A percentile compares a stretch with the other conserved stretches of the same genome.
These are phyloP conservation scores for Leptopilina myrica DNA, from an alignment of 2,888 invertebrate genomes.

Conservation along the genomic window DNA sequence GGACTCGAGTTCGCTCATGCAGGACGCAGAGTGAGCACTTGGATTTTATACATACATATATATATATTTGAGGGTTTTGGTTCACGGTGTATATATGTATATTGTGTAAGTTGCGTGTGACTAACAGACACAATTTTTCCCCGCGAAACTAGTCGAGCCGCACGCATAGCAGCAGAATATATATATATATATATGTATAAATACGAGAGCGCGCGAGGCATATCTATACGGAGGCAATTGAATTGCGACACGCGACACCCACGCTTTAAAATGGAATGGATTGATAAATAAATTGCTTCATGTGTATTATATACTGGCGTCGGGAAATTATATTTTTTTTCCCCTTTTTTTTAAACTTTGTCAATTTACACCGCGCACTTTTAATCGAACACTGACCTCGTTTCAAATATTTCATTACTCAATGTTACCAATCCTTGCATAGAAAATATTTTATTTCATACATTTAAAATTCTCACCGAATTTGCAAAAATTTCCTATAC, in stretches of 20 bases:
- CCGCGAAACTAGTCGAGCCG: constrained; percentile 69
- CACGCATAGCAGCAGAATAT: constrained; percentile 39
- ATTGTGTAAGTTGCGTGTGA: constrained; percentile 70
- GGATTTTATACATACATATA: not conserved
- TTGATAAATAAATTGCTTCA: constrained; percentile 25
- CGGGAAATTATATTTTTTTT: constrained; percentile 3
- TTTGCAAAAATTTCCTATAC: no score
- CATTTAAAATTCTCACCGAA: no score
- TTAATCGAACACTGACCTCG: constrained; percentile 31
- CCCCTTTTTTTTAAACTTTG: not conserved
- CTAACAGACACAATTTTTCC: constrained; percentile 74
- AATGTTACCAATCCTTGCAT: no score
- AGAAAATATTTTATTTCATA: no score
- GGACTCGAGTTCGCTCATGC: constrained; percentile 72
- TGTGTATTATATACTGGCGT: constrained; percentile 11
- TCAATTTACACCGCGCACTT: constrained; percentile 16
- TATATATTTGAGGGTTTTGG: constrained; percentile 31
- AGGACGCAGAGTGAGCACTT: constrained; percentile 61
- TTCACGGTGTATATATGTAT: constrained; percentile 58
- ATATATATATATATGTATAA: not conserved
- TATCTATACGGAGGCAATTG: constrained; percentile 37
- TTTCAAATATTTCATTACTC: not conserved
- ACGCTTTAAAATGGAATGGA: constrained; percentile 33
- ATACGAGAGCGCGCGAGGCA: constrained; percentile 6
- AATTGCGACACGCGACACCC: constrained; percentile 38